Evolutionary conservation across 1,140 invertebrate genomes (phyloP), one percentile per base, ranked within the genome.

Genomic region (Tenebrio molitor): DNA sequence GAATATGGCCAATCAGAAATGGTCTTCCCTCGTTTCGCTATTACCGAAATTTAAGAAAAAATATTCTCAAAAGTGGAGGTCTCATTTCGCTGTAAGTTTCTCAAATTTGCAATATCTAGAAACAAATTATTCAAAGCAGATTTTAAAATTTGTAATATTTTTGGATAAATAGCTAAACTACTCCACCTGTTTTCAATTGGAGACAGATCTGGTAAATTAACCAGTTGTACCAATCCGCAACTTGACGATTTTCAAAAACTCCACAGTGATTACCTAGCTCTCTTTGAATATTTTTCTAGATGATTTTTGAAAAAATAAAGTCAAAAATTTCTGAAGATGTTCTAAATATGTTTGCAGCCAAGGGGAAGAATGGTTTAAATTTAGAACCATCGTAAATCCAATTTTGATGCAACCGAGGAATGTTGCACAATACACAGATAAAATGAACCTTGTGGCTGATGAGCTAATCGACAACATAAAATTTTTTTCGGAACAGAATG

Each of bases 391-490:
- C 68, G 85, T 87, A 25, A 88, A 89, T 76, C 86, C 85, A 67
- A 80, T 85, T 23, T 84, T 88, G 83, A 86, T 89, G 85, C 84
- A 86, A 72, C 86, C 87, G 0, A 82, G 83, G 67, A 83, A 83
- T 14, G 83, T 87, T 41, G 81, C 82, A 70, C 81, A 81, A 16
- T 87, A 88, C 74, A 79, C 87, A 4, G 76, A 75, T n/a, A 80
- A 82, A 44, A 86, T 88, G 53, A 83, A 86, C 73, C 67, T 83
- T 66, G 84, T 88, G 14, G 80, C 87, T 8, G 71, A 78, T 17
- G 85, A 87, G 23, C 84, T 88, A 63, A 72, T 85, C 21, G 67
- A 81, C 8, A 89, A 88, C 65, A 87, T 91, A 33, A 85, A 82
- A 74, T 78, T 81, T 33, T 82, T 88, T 14, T 82, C 87, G 15